Evolutionary conservation across 2,113 vertebrate species (phyloP).

Genomic region (Saiga tatarica): DNA sequence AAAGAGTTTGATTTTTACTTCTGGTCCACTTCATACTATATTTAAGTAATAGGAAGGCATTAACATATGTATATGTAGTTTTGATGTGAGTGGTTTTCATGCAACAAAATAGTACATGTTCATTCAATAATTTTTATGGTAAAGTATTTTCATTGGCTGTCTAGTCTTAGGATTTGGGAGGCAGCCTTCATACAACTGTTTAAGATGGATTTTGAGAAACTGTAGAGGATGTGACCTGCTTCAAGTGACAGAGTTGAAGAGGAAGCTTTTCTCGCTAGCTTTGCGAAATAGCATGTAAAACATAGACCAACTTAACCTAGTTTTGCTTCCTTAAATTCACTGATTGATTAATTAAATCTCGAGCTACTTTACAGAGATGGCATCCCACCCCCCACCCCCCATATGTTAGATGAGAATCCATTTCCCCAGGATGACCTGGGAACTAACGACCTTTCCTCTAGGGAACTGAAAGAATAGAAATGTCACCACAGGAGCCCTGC

Average conservation of each 20-base stretch:
- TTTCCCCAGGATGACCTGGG: not conserved
- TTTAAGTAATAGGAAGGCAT: not conserved
- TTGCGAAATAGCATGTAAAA: not conserved
- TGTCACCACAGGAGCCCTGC: rapidly evolving
- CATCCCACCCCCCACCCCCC: rapidly evolving
- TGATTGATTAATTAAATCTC: not conserved
- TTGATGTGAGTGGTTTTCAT: not conserved
- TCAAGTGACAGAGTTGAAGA: not conserved
- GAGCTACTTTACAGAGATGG: not conserved
- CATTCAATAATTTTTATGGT: not conserved
- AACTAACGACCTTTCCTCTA: not conserved
- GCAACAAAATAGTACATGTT: not conserved
- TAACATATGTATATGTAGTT: not conserved
- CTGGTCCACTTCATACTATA: not conserved
- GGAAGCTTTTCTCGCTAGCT: not conserved
- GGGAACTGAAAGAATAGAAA: not conserved
- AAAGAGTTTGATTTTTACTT: not conserved
- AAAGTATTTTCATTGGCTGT: not conserved
- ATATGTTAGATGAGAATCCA: not conserved
- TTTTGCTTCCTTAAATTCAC: not conserved
- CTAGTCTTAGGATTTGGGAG: not conserved
- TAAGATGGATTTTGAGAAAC: not conserved
- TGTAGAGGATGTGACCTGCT: not conserved
- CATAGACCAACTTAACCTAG: not conserved
- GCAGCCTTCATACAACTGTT: not conserved